Base-by-base conservation (phyloP, 1,140 invertebrate genomes). In the Homarus americanus region DNA sequence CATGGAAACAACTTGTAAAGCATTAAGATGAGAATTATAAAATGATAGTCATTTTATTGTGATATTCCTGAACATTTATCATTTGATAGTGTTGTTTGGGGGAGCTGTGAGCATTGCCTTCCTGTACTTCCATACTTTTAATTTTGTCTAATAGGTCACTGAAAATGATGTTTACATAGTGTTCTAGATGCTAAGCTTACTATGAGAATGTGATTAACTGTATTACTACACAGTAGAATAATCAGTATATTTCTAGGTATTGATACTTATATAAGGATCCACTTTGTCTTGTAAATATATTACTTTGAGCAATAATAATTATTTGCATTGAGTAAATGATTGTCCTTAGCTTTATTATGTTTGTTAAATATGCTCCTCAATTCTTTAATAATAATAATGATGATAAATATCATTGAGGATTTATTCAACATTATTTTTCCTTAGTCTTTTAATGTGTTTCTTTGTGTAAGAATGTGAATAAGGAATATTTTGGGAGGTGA, bases 221-320 rank as follows among this genome's bases (percentile, higher is more conserved):
- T 69, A 69, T 69, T 69, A 24, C 32, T 69, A 69, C 32, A 32
- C 63, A 69, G 63, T 69, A 28, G 28, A 69, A 69, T 69, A 69
- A 69, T 69, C 63, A 69, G 63, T 69, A 69, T 69, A 69, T 69
- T 69, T 69, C 63, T 69, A 69, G 24, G 63, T 69, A 69, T 69
- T 69, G 63, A 69, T 69, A 69, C n/a, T 69, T 69, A 24, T n/a
- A 15, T 69, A 69, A 69, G 63, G n/a, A 7, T 69, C 63, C 24
- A 28, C 5, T 69, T 69, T 69, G 28, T 69, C 28, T 69, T 69
- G 63, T 69, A 69, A 69, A 69, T 69, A 69, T 69, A 69, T 69
- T 69, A 28, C 63, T 69, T 32, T 69, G 24, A 69, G 63, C 63
- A 69, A 69, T 69, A 69, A 69, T 28, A n/a, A 69, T 69, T 69